phyloP scores from a whole-genome alignment of 2,888 invertebrate genomes.

The Cheilosia variabilis region DNA sequence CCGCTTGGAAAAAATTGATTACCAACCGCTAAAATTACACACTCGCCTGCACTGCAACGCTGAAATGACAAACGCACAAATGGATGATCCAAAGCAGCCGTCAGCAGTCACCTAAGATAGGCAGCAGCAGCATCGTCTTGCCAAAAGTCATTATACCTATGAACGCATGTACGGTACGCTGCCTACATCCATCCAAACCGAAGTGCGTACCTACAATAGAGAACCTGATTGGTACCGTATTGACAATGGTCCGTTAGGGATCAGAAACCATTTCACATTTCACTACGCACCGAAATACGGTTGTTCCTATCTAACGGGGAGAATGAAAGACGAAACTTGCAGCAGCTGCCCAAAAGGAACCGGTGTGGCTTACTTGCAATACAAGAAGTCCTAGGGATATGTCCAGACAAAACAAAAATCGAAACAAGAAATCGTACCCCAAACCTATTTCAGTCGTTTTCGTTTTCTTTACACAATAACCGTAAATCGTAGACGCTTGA shows the following conservation, averaged over 20 bases:
- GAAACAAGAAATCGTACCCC: slow-evolving; percentile 48
- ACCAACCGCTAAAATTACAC: slow-evolving; percentile 14
- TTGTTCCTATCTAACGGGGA: slow-evolving; percentile 49
- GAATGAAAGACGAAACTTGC: slow-evolving; percentile 69
- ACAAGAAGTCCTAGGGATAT: slow-evolving; percentile 23
- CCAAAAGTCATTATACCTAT: slow-evolving; percentile 23
- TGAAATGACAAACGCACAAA: background rate
- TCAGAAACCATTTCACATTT: slow-evolving; percentile 46
- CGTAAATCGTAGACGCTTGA: slow-evolving; percentile 60
- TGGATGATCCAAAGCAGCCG: slow-evolving; percentile 19
- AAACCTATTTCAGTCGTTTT: slow-evolving; percentile 3
- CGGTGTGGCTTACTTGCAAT: slow-evolving; percentile 62
- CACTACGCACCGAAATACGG: slow-evolving; percentile 36
- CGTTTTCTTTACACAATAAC: slow-evolving; percentile 56
- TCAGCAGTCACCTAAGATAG: background rate
- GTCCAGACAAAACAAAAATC: slow-evolving; percentile 18
- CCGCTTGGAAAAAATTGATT: background rate
- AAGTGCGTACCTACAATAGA: slow-evolving; percentile 38
- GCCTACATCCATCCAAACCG: background rate
- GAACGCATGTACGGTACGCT: too few species aligned
- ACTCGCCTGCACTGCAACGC: background rate
- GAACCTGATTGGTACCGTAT: slow-evolving; percentile 62
- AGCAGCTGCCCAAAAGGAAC: slow-evolving; percentile 66
- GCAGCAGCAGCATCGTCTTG: slow-evolving; percentile 25
- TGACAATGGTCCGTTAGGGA: slow-evolving; percentile 67